phyloP scores from a whole-genome alignment of 2,797 vertebrate species.

The Decapterus maruadsi region DNA sequence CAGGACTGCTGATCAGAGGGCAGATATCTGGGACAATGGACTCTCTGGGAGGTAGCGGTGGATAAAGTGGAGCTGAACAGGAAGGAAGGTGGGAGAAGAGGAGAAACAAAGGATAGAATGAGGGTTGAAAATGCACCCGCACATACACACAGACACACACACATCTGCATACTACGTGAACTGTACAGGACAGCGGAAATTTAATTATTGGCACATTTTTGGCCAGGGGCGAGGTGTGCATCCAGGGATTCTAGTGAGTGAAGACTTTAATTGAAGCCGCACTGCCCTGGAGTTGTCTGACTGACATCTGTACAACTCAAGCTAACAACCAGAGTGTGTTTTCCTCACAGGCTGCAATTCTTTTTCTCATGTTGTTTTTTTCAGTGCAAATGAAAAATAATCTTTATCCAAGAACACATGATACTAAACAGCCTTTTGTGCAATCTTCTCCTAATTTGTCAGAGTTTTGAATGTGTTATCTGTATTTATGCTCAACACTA shows the following conservation, averaged over 20 bases:
- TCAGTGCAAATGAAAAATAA: constrained; percentile 8
- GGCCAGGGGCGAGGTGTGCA: constrained; percentile 11
- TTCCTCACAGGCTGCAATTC: background rate
- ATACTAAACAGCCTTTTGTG: background rate
- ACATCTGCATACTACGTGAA: background rate
- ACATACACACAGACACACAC: background rate
- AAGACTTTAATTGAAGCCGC: background rate
- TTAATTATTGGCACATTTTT: constrained; percentile 10
- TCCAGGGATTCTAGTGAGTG: background rate
- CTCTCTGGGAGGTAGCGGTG: constrained; percentile 41
- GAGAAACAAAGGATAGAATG: constrained; percentile 14
- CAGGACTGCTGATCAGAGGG: constrained; percentile 65
- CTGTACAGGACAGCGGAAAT: constrained; percentile 5
- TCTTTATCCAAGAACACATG: background rate
- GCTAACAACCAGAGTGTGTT: background rate
- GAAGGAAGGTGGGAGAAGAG: background rate
- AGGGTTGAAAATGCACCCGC: background rate
- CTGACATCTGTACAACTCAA: background rate
- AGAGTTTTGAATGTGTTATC: background rate
- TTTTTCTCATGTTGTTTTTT: background rate
- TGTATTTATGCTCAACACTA: background rate
- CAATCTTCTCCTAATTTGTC: background rate
- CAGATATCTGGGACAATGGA: constrained; percentile 70
- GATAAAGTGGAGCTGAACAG: constrained; percentile 8
- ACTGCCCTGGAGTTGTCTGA: constrained; percentile 1